Conservation (phyloP, 2,113 vertebrate species). For the Arenaria interpres region DNA sequence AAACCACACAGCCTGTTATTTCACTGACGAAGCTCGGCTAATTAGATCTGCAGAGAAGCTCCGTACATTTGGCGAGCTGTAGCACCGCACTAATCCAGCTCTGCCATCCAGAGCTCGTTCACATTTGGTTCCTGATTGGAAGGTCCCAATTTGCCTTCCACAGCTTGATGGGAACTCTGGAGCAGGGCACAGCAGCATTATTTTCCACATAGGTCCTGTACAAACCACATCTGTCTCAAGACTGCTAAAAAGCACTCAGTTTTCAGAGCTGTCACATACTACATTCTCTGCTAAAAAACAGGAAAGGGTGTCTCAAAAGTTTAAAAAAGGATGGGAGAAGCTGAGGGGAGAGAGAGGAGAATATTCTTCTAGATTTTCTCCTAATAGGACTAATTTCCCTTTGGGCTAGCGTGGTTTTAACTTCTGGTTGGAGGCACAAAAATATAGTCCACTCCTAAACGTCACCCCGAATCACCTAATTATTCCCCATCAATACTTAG, state of each 20-base stretch:
- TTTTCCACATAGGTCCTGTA: neutral
- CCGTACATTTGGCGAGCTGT: neutral
- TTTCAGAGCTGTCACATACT: conserved; percentile 38
- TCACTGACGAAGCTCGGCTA: neutral
- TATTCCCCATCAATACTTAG: neutral
- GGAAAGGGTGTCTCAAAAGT: neutral
- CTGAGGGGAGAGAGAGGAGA: neutral
- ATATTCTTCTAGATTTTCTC: neutral
- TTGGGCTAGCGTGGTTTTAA: neutral
- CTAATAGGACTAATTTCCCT: neutral
- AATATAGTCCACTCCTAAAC: neutral
- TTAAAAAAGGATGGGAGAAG: neutral
- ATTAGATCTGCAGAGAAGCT: neutral
- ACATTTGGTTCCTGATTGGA: neutral
- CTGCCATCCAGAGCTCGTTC: neutral
- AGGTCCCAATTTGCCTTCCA: neutral
- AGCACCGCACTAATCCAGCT: neutral
- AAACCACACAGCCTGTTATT: neutral
- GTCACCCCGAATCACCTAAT: neutral
- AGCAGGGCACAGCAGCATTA: neutral
- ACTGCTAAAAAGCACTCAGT: neutral
- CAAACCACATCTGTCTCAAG: conserved; percentile 28
- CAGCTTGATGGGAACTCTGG: neutral
- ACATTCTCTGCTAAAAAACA: neutral
- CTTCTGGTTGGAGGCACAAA: neutral